These are phyloP conservation scores for Zaprionus ornatus DNA, from an alignment of 1,140 invertebrate species.

Conservation along the genomic window DNA sequence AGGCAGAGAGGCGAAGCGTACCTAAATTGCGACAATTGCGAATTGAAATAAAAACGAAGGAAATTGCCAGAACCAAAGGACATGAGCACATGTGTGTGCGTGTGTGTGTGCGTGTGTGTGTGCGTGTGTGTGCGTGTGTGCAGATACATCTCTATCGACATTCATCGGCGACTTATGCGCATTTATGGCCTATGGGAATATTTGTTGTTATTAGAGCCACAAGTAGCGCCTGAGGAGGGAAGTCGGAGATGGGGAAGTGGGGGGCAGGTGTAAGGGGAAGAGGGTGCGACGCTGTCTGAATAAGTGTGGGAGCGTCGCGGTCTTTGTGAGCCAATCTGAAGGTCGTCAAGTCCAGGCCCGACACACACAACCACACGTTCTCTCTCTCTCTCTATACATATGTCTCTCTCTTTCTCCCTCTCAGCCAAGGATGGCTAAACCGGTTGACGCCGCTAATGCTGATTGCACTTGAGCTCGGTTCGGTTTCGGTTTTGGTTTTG, in stretches of 20 bases:
- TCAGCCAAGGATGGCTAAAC: constrained; percentile 37
- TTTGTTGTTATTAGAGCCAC: constrained; percentile 2
- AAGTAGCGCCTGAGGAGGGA: neutral
- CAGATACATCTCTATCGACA: neutral
- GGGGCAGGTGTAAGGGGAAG: neutral
- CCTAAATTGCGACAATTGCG: constrained; percentile 45
- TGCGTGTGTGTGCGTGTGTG: neutral
- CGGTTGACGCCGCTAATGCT: constrained; percentile 19
- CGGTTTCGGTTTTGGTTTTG: neutral
- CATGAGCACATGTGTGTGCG: neutral
- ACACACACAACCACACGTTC: constrained; percentile 6
- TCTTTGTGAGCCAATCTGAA: constrained; percentile 48
- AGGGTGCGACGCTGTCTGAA: neutral
- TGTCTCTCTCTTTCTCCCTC: neutral
- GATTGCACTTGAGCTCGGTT: constrained; percentile 38
- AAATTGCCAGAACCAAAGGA: neutral
- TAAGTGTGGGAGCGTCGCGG: constrained; percentile 43
- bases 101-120: neutral
- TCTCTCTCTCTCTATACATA: too few species aligned
- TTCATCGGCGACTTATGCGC: neutral
- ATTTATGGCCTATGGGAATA: constrained; percentile 2
- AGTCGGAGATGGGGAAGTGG: neutral
- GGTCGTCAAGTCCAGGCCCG: constrained; percentile 44
- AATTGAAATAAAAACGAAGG: constrained; percentile 9
- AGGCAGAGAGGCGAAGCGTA: neutral